Evolutionary conservation across 2,113 vertebrate genomes (phyloP).

Genomic region (Oncorhynchus gorbuscha): DNA sequence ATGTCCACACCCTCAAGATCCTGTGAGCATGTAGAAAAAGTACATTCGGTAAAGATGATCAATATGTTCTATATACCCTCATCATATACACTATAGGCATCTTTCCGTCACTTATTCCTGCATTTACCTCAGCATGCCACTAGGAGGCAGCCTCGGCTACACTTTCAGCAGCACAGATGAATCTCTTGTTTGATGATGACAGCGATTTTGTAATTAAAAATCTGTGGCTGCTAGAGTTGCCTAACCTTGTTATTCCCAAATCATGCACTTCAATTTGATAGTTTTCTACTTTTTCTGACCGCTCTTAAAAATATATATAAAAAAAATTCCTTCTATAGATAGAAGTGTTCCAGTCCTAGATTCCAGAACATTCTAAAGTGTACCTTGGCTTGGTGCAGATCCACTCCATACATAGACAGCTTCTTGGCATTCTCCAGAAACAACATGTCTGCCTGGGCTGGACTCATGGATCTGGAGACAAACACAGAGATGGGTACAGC

Average conservation of each 20-base stretch:
- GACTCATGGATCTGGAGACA: conserved; percentile 87
- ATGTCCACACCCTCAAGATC: conserved; percentile 93
- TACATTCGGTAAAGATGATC: neutral
- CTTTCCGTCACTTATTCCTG: neutral
- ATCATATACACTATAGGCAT: too few relatives aligned
- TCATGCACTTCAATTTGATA: neutral
- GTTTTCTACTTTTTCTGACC: neutral
- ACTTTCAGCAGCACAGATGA: conserved; percentile 14
- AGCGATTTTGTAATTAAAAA: conserved; percentile 55
- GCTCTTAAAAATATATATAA: too few relatives aligned
- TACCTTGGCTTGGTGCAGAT: conserved; percentile 96
- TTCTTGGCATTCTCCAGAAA: conserved; percentile 97
- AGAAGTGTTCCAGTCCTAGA: neutral
- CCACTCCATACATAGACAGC: conserved; percentile 94
- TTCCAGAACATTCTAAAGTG: conserved; percentile 2
- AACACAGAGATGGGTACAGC: conserved; percentile 5
- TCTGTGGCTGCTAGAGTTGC: conserved; percentile 24
- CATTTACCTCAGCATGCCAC: conserved; percentile 42
- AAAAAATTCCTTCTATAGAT: neutral
- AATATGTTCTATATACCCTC: too few relatives aligned
- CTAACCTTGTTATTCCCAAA: conserved; percentile 14
- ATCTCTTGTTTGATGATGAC: conserved; percentile 39
- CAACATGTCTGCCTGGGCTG: conserved; percentile 92
- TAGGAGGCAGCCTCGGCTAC: conserved; percentile 44
- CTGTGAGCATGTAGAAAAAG: conserved; percentile 59